A percentile compares a stretch with the other conserved stretches of the same genome.
Conservation (phyloP, 1,140 invertebrate species). For the Leptinotarsa lineolata region DNA sequence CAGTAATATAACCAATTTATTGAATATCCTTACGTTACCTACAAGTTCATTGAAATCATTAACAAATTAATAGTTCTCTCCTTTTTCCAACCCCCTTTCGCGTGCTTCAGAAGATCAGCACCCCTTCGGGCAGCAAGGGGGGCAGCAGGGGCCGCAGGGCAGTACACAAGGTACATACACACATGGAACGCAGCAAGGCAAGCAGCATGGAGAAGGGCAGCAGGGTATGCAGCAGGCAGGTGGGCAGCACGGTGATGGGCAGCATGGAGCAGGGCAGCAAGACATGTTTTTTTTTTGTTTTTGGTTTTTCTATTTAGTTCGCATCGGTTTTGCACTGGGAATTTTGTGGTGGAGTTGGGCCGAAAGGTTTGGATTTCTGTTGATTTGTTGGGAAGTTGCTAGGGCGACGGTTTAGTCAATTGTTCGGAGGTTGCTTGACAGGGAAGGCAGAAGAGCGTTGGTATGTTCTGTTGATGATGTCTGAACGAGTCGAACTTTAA, state of each 20-base stretch:
- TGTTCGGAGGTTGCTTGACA: background rate
- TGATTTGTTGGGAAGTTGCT: constrained; percentile 16
- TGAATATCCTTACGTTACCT: no score
- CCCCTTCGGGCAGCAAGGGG: constrained; percentile 27
- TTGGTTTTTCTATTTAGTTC: constrained; percentile 16
- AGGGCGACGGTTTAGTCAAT: background rate
- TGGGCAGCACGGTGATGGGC: constrained; percentile 23
- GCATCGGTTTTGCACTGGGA: constrained; percentile 27
- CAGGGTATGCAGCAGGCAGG: constrained; percentile 39
- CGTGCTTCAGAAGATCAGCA: background rate
- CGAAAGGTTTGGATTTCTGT: constrained; percentile 10
- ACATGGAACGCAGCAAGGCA: constrained; percentile 35
- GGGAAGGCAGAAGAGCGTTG: background rate
- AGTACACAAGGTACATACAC: constrained; percentile 26
- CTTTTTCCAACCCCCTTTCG: background rate
- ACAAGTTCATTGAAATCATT: no score
- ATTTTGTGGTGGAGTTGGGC: constrained; percentile 26
- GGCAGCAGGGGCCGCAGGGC: constrained; percentile 33
- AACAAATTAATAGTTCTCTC: background rate
- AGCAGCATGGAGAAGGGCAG: constrained; percentile 35
- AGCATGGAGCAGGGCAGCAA: constrained; percentile 31
- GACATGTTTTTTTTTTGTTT: constrained; percentile 32
- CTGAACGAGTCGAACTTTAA: no score
- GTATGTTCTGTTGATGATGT: background rate
- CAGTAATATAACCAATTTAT: no score